phyloP scores from a whole-genome alignment of 2,888 invertebrate species.

The Cryptophagus acutangulus region DNA sequence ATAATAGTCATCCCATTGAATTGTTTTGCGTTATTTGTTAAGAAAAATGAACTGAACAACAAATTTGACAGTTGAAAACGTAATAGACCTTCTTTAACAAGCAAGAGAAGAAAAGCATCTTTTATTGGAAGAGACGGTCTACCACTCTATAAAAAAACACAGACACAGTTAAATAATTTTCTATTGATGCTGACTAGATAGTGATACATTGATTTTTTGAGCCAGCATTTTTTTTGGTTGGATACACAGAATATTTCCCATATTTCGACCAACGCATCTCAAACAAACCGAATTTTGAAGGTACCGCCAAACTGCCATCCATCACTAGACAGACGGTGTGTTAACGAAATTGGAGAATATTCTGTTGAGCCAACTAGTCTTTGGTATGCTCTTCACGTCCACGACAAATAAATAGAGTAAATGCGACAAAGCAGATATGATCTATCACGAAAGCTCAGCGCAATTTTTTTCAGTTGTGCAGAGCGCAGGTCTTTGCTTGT shows the following conservation, averaged over 20 bases:
- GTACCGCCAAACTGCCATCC: no score
- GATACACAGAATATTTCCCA: conserved; percentile 27
- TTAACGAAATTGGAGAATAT: no score
- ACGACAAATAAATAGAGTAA: conserved; percentile 42
- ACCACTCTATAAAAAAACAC: conserved; percentile 22
- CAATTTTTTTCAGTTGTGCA: conserved; percentile 33
- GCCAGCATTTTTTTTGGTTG: conserved; percentile 36
- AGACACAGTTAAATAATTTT: conserved; percentile 28
- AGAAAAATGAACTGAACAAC: conserved; percentile 2
- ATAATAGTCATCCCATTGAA: neutral
- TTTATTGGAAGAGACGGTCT: conserved; percentile 22
- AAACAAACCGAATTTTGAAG: no score
- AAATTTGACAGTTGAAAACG: no score
- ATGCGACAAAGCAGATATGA: conserved; percentile 47
- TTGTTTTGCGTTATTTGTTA: conserved; percentile 1
- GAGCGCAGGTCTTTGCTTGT: conserved; percentile 46
- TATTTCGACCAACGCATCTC: conserved; percentile 1
- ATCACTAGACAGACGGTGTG: no score
- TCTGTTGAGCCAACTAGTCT: conserved; percentile 40
- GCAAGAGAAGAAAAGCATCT: conserved; percentile 16
- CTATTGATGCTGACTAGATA: conserved; percentile 42
- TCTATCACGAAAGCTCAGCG: conserved; percentile 47
- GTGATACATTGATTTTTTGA: conserved; percentile 41
- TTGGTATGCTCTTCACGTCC: conserved; percentile 46
- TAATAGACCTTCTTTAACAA: conserved; percentile 26